Evolutionary conservation across 64 coral and sea anemone genomes (phyloP).

Genomic region (Stichodactyla mertensii): DNA sequence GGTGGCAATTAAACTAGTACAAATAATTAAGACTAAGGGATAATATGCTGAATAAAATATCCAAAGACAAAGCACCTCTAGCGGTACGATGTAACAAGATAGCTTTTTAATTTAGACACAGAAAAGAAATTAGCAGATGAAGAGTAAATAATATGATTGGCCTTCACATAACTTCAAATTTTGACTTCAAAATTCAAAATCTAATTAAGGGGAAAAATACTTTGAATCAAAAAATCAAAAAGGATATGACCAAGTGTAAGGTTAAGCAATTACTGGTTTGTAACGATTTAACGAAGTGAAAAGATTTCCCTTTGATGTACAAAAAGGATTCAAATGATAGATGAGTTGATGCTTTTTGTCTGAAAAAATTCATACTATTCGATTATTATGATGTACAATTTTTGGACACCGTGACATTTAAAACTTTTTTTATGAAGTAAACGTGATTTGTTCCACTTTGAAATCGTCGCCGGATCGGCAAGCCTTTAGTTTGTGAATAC

Average conservation of each 20-base stretch:
- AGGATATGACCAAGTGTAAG: background rate
- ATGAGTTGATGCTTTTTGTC: background rate
- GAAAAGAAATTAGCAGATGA: conserved; percentile 37
- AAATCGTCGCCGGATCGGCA: background rate
- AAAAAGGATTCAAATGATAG: background rate
- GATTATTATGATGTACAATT: background rate
- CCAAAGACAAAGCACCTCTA: conserved; percentile 27
- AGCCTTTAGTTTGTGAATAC: background rate
- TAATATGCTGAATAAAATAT: conserved; percentile 21
- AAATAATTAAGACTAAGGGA: conserved; percentile 27
- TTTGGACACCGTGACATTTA: background rate
- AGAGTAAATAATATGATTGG: conserved; percentile 17
- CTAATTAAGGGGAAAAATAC: conserved; percentile 4
- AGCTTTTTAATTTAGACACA: conserved; percentile 31
- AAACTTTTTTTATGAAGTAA: background rate
- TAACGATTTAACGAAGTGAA: background rate
- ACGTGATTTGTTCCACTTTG: background rate
- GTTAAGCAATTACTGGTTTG: background rate
- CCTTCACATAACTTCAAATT: background rate
- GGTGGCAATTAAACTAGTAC: conserved; percentile 28
- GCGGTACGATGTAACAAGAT: conserved; percentile 23
- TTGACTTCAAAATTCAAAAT: conserved; percentile 25
- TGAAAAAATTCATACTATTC: background rate
- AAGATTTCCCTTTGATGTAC: background rate
- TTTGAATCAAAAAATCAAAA: background rate